phyloP scores from a whole-genome alignment of 2,888 invertebrate species.

The Pasiphila rectangulata region DNA sequence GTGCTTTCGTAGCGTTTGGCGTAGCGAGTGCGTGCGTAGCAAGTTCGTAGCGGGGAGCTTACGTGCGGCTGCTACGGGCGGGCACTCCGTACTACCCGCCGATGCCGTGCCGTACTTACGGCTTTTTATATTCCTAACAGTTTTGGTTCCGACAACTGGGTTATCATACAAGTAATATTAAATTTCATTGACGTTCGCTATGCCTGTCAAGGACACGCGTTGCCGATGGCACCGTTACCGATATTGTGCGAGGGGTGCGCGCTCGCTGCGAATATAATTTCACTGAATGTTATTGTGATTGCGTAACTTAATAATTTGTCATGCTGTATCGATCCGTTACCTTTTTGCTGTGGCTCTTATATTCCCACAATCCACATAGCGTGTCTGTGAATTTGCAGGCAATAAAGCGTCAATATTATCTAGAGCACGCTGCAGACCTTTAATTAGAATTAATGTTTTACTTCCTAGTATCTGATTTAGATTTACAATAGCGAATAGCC shows the following conservation, averaged over 20 bases:
- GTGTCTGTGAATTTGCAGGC: not conserved
- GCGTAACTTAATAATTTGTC: conserved; percentile 44
- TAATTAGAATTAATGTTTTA: not conserved
- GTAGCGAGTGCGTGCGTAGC: conserved; percentile 57
- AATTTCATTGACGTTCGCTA: conserved; percentile 71
- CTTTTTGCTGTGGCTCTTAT: not conserved
- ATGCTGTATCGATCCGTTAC: conserved; percentile 25
- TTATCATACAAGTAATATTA: conserved; percentile 71
- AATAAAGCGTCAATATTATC: not conserved
- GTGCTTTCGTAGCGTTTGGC: conserved; percentile 25
- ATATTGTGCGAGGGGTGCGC: conserved; percentile 46
- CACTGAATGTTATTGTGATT: conserved; percentile 40
- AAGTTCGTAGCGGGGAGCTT: conserved; percentile 62
- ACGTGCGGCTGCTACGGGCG: conserved; percentile 73
- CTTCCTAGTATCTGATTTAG: not conserved
- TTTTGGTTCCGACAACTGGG: conserved; percentile 72
- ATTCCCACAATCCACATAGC: conserved; percentile 3
- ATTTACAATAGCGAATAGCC: not conserved
- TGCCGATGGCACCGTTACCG: conserved; percentile 53
- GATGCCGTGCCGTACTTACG: conserved; percentile 59
- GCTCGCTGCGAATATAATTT: conserved; percentile 44
- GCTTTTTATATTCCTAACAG: conserved; percentile 57
- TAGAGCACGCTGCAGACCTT: not conserved
- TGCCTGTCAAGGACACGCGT: conserved; percentile 69
- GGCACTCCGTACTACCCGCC: conserved; percentile 63